Percentiles rank a stretch among this genome's conserved stretches.
Evolutionary conservation across 1,140 invertebrate genomes (phyloP).

Genomic region (Penaeus japonicus): DNA sequence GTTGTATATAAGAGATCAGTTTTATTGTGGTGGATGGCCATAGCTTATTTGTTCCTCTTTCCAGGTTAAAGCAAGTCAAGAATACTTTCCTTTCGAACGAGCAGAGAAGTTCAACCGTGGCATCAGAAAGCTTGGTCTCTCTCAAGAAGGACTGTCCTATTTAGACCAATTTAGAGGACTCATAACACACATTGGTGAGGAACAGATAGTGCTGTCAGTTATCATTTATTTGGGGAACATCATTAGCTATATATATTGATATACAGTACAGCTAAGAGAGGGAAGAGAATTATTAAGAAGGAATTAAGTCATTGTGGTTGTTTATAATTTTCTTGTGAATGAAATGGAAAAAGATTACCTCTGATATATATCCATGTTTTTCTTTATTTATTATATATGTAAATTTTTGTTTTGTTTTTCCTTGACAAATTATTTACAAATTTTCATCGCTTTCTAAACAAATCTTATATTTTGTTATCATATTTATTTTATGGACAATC

Average conservation of each 20-base stretch:
- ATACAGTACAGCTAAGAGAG: background rate
- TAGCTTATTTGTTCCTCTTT: background rate
- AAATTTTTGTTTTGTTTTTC: background rate
- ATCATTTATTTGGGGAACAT: background rate
- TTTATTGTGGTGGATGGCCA: background rate
- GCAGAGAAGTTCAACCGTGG: slow-evolving; percentile 95
- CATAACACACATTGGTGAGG: slow-evolving; percentile 88
- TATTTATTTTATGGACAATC: background rate
- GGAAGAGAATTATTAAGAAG: background rate
- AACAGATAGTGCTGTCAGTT: background rate
- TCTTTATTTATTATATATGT: background rate
- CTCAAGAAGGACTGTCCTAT: slow-evolving; percentile 83
- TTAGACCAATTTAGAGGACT: slow-evolving; percentile 92
- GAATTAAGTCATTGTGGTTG: background rate
- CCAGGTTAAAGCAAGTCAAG: slow-evolving; percentile 40
- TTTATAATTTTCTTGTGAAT: background rate
- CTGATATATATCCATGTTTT: background rate
- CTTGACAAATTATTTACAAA: too few relatives aligned
- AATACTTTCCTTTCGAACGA: slow-evolving; percentile 67
- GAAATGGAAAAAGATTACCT: too few relatives aligned
- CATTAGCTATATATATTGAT: background rate
- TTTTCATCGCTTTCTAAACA: slow-evolving; percentile 4
- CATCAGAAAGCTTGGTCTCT: slow-evolving; percentile 87
- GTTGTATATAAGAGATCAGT: too few relatives aligned
- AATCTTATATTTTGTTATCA: background rate